phyloP scores from a whole-genome alignment of 2,113 vertebrate species.

The Colius striatus region DNA sequence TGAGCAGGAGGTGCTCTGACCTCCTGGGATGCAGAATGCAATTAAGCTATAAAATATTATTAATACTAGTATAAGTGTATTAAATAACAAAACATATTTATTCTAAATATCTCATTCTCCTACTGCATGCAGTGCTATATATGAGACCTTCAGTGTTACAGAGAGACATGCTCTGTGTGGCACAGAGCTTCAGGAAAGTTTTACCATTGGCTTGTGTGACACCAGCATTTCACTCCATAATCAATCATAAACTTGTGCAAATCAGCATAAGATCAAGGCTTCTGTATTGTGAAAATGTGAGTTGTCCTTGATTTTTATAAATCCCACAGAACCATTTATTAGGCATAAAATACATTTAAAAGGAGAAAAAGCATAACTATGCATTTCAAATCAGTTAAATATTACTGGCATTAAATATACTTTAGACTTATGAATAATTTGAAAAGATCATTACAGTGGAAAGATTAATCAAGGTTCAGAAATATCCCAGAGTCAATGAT shows the following conservation, averaged over 20 bases:
- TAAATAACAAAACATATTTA: not conserved
- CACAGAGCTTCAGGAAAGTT: not conserved
- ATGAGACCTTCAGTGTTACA: not conserved
- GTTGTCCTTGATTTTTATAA: not conserved
- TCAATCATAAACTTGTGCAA: not conserved
- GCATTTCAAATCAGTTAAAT: slow-evolving; percentile 20
- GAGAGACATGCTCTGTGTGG: not conserved
- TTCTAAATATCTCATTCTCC: not conserved
- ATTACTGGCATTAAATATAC: slow-evolving; percentile 12
- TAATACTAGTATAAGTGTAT: not conserved
- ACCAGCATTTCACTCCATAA: not conserved
- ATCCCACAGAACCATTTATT: not conserved
- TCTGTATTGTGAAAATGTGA: not conserved
- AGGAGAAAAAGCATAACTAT: not conserved
- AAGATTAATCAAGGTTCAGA: slow-evolving; percentile 30
- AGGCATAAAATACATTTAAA: not conserved
- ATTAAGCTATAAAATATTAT: not conserved
- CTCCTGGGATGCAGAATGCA: not conserved
- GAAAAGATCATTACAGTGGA: not conserved
- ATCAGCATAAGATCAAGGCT: not conserved
- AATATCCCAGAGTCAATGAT: not conserved
- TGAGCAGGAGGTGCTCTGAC: not conserved
- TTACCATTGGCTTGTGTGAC: not conserved
- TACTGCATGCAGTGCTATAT: not conserved
- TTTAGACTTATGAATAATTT: slow-evolving; percentile 32